phyloP scores from a whole-genome alignment of 1,140 invertebrate genomes.

The Drosophila sucinea region DNA sequence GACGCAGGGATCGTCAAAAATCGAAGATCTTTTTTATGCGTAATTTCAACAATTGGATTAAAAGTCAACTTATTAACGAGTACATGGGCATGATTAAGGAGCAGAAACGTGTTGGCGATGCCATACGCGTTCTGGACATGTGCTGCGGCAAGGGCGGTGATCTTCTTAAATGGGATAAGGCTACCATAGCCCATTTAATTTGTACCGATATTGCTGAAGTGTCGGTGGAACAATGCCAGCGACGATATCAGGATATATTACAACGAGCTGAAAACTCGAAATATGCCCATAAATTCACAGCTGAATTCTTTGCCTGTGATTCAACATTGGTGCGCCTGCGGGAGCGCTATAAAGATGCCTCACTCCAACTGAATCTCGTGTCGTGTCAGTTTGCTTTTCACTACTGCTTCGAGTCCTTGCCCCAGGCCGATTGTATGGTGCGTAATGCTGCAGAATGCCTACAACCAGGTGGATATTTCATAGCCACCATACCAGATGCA shows the following conservation, averaged over 20 bases:
- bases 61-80: slow-evolving; percentile 94
- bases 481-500: slow-evolving; percentile 97
- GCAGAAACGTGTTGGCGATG: slow-evolving; percentile 85
- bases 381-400: slow-evolving; percentile 99
- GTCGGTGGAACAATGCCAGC: slow-evolving; percentile 94
- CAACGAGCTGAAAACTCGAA: slow-evolving; percentile 71
- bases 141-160: slow-evolving; percentile 98
- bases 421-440: slow-evolving; percentile 96
- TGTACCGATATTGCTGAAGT: slow-evolving; percentile 97
- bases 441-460: slow-evolving; percentile 96
- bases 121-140: slow-evolving; percentile 88
- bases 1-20: slow-evolving; percentile 89
- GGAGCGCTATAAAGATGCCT: slow-evolving; percentile 88
- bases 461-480: slow-evolving; percentile 95
- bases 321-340: slow-evolving; percentile 93
- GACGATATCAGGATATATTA: slow-evolving; percentile 87
- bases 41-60: slow-evolving; percentile 99
- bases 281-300: slow-evolving; percentile 87
- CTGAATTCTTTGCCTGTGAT: slow-evolving; percentile 96
- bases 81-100: slow-evolving; percentile 87
- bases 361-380: slow-evolving; percentile 93
- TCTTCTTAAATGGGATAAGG: slow-evolving; percentile 96
- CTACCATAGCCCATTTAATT: slow-evolving; percentile 92
- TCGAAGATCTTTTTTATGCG: slow-evolving; percentile 96
- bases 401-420: slow-evolving; percentile 96